phyloP scores from a whole-genome alignment of 2,113 vertebrate genomes.

The Rhinolophus ferrumequinum region DNA sequence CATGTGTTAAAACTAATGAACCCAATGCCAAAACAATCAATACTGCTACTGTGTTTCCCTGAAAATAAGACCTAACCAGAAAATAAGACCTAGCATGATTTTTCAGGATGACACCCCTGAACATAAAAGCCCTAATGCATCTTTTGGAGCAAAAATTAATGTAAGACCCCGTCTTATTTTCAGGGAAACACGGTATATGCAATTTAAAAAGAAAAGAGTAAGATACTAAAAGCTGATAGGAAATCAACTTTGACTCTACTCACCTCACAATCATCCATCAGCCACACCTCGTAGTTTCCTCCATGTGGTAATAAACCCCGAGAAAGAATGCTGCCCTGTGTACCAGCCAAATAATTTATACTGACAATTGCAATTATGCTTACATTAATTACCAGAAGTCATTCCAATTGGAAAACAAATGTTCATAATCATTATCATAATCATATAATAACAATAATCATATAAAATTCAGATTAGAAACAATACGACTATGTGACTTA shows the following conservation, averaged over 20 bases:
- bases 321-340: not conserved
- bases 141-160: too few species aligned
- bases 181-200: too few species aligned
- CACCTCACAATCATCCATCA: not conserved
- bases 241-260: not conserved
- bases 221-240: not conserved
- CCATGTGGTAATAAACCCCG: not conserved
- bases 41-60: not conserved
- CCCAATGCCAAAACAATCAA: not conserved
- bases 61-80: too few species aligned
- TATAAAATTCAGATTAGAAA: not conserved
- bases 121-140: too few species aligned
- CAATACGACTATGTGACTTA: not conserved
- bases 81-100: too few species aligned
- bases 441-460: not conserved
- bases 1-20: not conserved
- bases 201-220: not conserved
- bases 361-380: not conserved
- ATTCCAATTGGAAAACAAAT: not conserved
- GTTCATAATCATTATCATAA: not conserved
- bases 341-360: not conserved
- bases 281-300: not conserved
- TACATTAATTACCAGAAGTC: not conserved
- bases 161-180: too few species aligned
- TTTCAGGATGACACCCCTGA: too few species aligned